Conservation (phyloP, 2,888 invertebrate genomes). For the Tetrapedia diversipes region DNA sequence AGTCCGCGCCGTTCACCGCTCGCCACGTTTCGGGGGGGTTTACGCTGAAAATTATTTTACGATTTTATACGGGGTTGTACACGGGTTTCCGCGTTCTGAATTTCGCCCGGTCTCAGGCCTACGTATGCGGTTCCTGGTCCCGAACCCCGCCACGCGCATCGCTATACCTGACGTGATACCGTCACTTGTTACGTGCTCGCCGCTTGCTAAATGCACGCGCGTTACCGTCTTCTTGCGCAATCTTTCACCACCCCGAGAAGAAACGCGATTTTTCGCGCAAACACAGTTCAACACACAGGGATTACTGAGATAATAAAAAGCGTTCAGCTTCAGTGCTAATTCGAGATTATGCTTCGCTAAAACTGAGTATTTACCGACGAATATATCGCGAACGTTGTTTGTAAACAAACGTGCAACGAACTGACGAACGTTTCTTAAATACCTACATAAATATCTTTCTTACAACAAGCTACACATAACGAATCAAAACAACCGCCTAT, state of each 20-base stretch:
- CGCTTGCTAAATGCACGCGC: conserved; percentile 10
- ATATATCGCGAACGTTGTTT: no score
- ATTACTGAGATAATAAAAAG: no score
- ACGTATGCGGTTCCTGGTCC: conserved; percentile 28
- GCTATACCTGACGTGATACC: conserved; percentile 4
- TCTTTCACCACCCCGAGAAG: neutral
- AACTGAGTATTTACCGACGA: no score
- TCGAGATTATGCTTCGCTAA: no score
- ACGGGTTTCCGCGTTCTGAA: conserved; percentile 61
- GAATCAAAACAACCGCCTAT: no score
- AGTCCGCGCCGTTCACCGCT: neutral
- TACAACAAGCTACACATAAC: no score
- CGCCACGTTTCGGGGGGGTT: conserved; percentile 39
- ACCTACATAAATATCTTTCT: no score
- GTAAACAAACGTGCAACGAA: no score
- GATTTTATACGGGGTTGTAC: conserved; percentile 62
- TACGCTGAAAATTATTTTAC: conserved; percentile 64
- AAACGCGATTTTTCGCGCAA: conserved; percentile 16
- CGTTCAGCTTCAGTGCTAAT: no score
- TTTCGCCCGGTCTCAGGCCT: conserved; percentile 57
- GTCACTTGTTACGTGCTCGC: conserved; percentile 24
- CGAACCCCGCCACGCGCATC: conserved; percentile 9
- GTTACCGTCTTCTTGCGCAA: conserved; percentile 13
- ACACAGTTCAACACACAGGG: no score
- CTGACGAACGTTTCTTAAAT: no score